These are phyloP conservation scores for Silurus glanis DNA, from an alignment of 2,113 vertebrate genomes.

Conservation along the genomic window DNA sequence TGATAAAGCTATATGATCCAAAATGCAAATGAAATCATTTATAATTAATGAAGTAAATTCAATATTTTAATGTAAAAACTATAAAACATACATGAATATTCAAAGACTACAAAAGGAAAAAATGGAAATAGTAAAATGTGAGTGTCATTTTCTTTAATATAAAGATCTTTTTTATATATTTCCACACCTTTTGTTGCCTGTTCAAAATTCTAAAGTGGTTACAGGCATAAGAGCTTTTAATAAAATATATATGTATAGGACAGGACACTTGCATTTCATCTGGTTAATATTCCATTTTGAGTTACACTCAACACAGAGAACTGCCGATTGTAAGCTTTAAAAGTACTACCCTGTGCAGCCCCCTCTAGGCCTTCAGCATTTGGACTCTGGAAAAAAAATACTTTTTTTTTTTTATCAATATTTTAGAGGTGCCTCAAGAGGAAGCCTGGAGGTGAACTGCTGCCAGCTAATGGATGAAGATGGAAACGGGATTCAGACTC, in stretches of 20 bases:
- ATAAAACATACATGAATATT: background rate
- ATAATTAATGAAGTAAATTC: too few species aligned
- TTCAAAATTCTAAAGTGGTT: constrained; percentile 67
- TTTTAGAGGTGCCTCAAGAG: constrained; percentile 98
- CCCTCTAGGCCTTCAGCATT: constrained; percentile 60
- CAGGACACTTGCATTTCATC: constrained; percentile 70
- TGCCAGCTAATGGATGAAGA: constrained; percentile 96
- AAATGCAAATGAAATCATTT: background rate
- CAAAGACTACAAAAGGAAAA: background rate
- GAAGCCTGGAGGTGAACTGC: constrained; percentile 90
- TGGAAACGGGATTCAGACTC: constrained; percentile 92
- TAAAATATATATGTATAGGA: constrained; percentile 79
- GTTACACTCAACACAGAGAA: constrained; percentile 65
- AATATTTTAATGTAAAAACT: background rate
- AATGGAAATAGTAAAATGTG: background rate
- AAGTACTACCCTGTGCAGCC: constrained; percentile 65
- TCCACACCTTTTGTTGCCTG: constrained; percentile 56
- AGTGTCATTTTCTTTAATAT: background rate
- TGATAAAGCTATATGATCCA: background rate
- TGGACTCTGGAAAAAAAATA: constrained; percentile 69
- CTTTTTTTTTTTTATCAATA: constrained; percentile 90
- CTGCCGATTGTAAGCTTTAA: constrained; percentile 61
- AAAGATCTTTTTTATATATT: background rate
- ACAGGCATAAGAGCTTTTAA: constrained; percentile 65
- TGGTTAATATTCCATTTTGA: constrained; percentile 73